Evolutionary conservation across 2,797 vertebrate genomes (phyloP).

Genomic region (Prionace glauca): DNA sequence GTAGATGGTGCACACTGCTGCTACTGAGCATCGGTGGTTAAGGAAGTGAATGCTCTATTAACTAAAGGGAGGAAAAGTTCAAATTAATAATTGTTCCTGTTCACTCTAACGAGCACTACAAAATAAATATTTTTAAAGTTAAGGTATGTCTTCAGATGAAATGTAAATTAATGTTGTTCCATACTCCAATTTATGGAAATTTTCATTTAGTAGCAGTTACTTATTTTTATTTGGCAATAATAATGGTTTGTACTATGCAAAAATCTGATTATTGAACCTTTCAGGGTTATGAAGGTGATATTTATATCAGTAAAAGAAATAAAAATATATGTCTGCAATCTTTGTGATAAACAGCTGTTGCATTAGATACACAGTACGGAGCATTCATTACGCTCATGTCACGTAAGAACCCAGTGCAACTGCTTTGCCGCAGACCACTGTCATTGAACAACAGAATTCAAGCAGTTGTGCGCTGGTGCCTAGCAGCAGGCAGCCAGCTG

Average conservation of each 20-base stretch:
- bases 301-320: not conserved
- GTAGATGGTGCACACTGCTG: too few species aligned
- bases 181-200: not conserved
- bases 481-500: slow-evolving; percentile 26
- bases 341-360: not conserved
- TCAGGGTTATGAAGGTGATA: not conserved
- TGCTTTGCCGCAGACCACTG: not conserved
- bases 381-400: not conserved
- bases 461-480: slow-evolving; percentile 20
- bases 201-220: not conserved
- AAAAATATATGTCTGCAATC: not conserved
- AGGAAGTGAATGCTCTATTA: not conserved
- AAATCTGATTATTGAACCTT: not conserved
- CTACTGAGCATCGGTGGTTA: too few species aligned
- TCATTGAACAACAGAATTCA: not conserved
- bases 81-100: not conserved
- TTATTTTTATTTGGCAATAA: not conserved
- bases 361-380: not conserved
- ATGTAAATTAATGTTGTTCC: not conserved
- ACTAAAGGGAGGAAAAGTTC: not conserved
- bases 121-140: not conserved
- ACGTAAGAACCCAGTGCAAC: not conserved
- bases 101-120: not conserved
- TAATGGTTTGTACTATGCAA: not conserved
- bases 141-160: not conserved